Evolutionary conservation across 1,140 invertebrate genomes (phyloP), one percentile per base, ranked within the genome.

Genomic region (Cepaea nemoralis): DNA sequence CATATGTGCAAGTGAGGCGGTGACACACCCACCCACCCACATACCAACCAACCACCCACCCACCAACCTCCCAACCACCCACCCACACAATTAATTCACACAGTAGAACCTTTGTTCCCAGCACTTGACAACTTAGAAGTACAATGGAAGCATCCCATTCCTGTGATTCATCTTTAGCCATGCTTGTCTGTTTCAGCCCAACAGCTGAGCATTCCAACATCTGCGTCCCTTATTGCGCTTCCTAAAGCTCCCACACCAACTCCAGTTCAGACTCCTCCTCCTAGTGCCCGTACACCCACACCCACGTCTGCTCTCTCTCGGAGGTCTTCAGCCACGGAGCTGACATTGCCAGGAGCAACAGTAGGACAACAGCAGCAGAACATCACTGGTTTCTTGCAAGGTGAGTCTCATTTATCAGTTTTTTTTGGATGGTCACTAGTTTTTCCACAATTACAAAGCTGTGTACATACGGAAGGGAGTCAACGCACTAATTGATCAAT

Each of bases 211-310:
- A 70, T 48, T 50, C 67, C 27, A 0, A 67, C 73, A 48, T 48
- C 83, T 45, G 48, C 80, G 39, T 69, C 77, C 10, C 33, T 80
- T 0, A 80, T 80, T 59, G 78, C 79, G 33, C 40, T 82, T 12
- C 85, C 85, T 37, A 84, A 87, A 55, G 74, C 81, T 42, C 84
- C 84, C 63, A 87, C 85, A 33, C 81, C 85, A 37, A 86, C 85
- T 0, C 84, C 86, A 27, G 82, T 84, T 40, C 85, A 84, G 24
- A 83, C 84, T 71, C 79, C 75, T 78, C 77, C 85, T 8, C 77
- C 84, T n/a, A 81, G 82, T 55, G 79, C 80, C 33, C 83, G 85
- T 31, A 87, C 85, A 75, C 84, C 84, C 0, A 88, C 85, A 19
- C 82, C 82, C 14, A 82, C 82, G 0, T 79, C 81, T 0, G 22